Conservation (phyloP, 1,140 invertebrate species). For the Stenopsyche tienmushanensis region DNA sequence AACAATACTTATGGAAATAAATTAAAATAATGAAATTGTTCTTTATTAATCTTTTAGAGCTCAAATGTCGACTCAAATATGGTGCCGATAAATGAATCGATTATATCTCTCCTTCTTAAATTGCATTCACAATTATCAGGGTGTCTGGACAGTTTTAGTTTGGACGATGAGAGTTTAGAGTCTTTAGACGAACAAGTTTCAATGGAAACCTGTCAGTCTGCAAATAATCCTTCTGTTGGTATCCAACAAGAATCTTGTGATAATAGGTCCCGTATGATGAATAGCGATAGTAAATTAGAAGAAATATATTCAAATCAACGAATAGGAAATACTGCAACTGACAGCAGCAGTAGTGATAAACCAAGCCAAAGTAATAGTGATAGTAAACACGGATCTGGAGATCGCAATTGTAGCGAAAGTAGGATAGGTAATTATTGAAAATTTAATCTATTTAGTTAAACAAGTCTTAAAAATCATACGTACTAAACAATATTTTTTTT, state of each 20-base stretch:
- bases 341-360: conserved; percentile 12
- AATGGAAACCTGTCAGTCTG: conserved; percentile 16
- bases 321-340: not conserved
- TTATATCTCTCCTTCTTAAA: conserved; percentile 87
- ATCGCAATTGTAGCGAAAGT: conserved; percentile 22
- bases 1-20: not conserved
- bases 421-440: conserved; percentile 30
- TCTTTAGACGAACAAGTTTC: conserved; percentile 17
- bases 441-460: not conserved
- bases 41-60: conserved; percentile 25
- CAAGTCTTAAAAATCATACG: too few relatives aligned
- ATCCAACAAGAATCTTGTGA: not conserved
- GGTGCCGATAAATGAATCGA: conserved; percentile 81
- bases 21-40: not conserved
- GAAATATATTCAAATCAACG: not conserved
- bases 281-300: conserved; percentile 42
- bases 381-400: conserved; percentile 6
- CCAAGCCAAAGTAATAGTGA: conserved; percentile 34
- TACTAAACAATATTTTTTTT: conserved; percentile 3
- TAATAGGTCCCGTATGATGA: too few relatives aligned
- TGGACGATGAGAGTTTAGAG: conserved; percentile 50
- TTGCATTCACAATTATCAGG: conserved; percentile 90
- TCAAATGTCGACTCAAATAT: conserved; percentile 52
- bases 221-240: not conserved
- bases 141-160: conserved; percentile 72